Conservation (phyloP, 2,888 invertebrate genomes). For the Heteromurus nitidus region DNA sequence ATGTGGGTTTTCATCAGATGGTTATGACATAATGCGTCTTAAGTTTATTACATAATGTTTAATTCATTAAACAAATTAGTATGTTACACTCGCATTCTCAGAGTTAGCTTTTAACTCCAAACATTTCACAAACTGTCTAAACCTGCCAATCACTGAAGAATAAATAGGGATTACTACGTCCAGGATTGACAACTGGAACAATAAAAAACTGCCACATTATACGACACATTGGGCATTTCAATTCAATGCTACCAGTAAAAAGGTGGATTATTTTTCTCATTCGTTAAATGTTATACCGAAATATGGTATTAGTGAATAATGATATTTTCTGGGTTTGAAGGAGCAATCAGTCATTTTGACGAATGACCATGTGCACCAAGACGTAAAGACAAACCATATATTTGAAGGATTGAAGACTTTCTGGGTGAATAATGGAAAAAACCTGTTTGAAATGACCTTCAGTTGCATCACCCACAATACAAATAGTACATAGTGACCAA, state of each 20-base stretch:
- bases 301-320: background rate
- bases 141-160: background rate
- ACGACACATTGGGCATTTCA: too few species aligned
- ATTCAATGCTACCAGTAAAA: conserved; percentile 12
- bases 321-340: background rate
- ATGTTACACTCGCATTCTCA: too few species aligned
- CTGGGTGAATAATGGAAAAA: conserved; percentile 11
- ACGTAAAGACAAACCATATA: background rate
- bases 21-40: background rate
- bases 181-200: background rate
- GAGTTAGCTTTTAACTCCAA: too few species aligned
- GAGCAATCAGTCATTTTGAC: conserved; percentile 6
- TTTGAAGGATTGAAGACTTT: conserved; percentile 3
- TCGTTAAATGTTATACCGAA: background rate
- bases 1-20: background rate
- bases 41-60: background rate
- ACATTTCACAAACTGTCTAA: background rate
- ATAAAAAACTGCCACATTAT: too few species aligned
- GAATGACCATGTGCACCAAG: background rate
- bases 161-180: background rate
- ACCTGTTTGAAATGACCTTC: conserved; percentile 27
- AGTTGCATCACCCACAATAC: background rate
- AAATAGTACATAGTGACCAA: background rate
- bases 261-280: conserved; percentile 3
- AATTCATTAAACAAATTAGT: background rate